Evolutionary conservation across 2,888 invertebrate genomes (phyloP), one percentile per base, ranked within the genome.

Genomic region (Agrotis segetum): DNA sequence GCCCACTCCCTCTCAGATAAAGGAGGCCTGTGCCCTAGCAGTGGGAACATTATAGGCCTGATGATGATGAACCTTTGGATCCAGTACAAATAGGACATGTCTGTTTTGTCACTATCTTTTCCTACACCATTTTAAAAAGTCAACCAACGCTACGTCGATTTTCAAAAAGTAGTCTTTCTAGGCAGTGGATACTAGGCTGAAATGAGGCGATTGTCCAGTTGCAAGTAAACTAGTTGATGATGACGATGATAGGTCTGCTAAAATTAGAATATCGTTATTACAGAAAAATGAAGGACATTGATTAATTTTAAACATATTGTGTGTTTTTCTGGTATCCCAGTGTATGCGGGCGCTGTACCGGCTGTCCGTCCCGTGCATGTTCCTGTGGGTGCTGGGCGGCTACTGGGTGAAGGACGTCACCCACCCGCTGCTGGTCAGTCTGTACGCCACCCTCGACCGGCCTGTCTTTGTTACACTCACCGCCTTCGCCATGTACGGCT

Each of bases 361-460:
- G 0, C 0, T 85, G 52, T 74, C 87, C 0, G 77, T 92, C 3
- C 90, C 90, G 4, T 1, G 67, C 19, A 86, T 90, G 80, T 80
- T 88, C 68, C 46, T 83, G 52, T 91, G 91, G 91, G 83, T 91
- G 34, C 47, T 86, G 9, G 66, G 75, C 3, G 93, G 92, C 0
- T 88, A 87, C 84, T 84, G 84, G 71, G 67, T 91, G 79, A 87
- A 86, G 71, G 69, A 73, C 2, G 80, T 81, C 17, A 52, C 81
- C 3, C 69, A 83, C 5, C 83, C 82, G 0, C 17, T 70, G 14
- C 60, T 71, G 46, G 65, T 88, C 44, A 75, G 89, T 6, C 72
- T 89, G 47, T 92, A 90, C 83, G 90, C 92, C 0, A 87, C 91
- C 0, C 16, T 90, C 7, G 92, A 93, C 80, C 80, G 93, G 2